Conservation (phyloP, 2,113 vertebrate species). For the Dromiciops gliroides region DNA sequence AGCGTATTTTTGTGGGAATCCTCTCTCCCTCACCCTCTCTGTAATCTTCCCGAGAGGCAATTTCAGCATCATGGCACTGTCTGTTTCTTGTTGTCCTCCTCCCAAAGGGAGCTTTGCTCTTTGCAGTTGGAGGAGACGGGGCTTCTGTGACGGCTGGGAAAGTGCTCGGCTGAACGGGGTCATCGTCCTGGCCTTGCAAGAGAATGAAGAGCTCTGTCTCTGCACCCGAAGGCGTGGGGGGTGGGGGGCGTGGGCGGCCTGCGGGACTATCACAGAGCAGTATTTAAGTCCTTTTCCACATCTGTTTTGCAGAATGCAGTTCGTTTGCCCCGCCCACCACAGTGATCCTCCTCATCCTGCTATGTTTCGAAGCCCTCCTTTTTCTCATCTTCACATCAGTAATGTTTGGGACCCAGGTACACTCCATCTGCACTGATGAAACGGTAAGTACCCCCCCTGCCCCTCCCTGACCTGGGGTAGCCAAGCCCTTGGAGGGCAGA, state of each 20-base stretch:
- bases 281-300: rapidly evolving
- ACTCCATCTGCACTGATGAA: slow-evolving; percentile 98
- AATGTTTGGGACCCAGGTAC: slow-evolving; percentile 99
- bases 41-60: too few species aligned
- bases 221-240: too few species aligned
- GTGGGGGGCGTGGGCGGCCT: too few species aligned
- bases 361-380: slow-evolving; percentile 96
- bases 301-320: slow-evolving; percentile 91
- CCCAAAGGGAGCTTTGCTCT: neutral
- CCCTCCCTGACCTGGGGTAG: neutral
- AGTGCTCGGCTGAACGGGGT: too few species aligned
- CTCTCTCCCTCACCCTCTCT: too few species aligned
- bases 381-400: slow-evolving; percentile 98
- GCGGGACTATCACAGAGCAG: rapidly evolving
- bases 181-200: neutral
- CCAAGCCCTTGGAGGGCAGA: too few species aligned
- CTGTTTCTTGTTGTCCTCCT: neutral
- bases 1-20: too few species aligned
- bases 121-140: neutral
- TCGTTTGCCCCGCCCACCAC: slow-evolving; percentile 96
- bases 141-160: too few species aligned
- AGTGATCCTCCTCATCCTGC: slow-evolving; percentile 96
- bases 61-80: neutral
- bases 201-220: too few species aligned
- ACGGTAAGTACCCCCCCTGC: slow-evolving; percentile 88